These are phyloP conservation scores for Lasiurus borealis DNA, from an alignment of 2,113 vertebrate genomes.

Conservation along the genomic window DNA sequence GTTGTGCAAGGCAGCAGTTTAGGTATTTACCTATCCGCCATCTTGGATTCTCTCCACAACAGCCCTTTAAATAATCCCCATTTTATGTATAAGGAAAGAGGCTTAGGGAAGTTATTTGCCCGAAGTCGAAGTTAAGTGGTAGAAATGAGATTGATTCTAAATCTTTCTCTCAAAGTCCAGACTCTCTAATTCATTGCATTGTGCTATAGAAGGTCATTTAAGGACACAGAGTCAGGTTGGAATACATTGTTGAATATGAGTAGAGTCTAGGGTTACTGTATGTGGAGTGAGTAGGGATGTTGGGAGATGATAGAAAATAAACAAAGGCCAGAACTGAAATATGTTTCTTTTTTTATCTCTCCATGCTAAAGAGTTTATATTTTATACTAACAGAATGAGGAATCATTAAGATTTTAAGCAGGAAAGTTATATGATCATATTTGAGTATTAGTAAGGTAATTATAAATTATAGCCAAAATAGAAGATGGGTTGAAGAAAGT, in stretches of 20 bases:
- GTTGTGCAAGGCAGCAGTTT: too few relatives aligned
- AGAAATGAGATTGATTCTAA: conserved; percentile 22
- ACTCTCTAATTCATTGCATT: background rate
- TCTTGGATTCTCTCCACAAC: too few relatives aligned
- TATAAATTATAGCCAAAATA: background rate
- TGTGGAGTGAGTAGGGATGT: background rate
- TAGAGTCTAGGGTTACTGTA: background rate
- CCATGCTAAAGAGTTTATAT: background rate
- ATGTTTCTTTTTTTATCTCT: conserved; percentile 26
- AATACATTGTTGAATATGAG: background rate
- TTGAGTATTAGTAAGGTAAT: background rate
- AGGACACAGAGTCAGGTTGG: background rate
- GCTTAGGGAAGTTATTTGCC: conserved; percentile 2
- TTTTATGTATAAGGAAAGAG: conserved; percentile 40
- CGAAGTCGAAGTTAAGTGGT: background rate
- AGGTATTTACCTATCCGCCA: too few relatives aligned
- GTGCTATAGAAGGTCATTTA: background rate
- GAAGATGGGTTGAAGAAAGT: conserved; percentile 7
- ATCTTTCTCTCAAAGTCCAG: background rate
- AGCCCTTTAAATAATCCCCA: background rate
- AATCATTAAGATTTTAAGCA: background rate
- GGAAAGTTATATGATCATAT: background rate
- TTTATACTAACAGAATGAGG: conserved; percentile 5
- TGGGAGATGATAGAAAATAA: conserved; percentile 22
- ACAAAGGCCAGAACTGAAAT: background rate